A percentile compares a stretch with the other conserved stretches of the same genome.
Evolutionary conservation across 2,797 vertebrate species (phyloP).

Genomic region (Periophthalmus magnuspinnatus): DNA sequence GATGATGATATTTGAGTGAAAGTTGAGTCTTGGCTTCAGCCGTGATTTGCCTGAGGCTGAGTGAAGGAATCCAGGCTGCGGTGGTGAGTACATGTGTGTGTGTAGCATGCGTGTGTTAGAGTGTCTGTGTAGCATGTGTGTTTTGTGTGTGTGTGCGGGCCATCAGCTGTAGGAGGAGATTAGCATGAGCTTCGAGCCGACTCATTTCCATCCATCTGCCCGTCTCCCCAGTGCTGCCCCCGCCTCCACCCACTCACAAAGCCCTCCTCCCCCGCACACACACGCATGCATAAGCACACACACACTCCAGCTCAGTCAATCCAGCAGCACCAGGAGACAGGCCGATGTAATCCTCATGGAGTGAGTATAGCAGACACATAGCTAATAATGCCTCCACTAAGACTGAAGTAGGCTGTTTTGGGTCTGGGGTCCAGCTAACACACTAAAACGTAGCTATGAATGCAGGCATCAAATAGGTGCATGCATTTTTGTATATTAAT

Average conservation of each 20-base stretch:
- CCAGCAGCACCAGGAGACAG: conserved; percentile 14
- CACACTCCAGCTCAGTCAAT: conserved; percentile 9
- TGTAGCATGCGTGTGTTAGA: conserved; percentile 14
- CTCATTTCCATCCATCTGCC: conserved; percentile 77
- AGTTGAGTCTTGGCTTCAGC: neutral
- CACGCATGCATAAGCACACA: conserved; percentile 28
- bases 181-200: conserved; percentile 73
- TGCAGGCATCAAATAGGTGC: too few species aligned
- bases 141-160: conserved; percentile 71
- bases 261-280: conserved; percentile 1
- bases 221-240: conserved; percentile 67
- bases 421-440: too few species aligned
- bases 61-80: conserved; percentile 26
- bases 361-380: conserved; percentile 3
- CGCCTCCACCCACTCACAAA: conserved; percentile 22
- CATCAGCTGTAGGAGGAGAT: conserved; percentile 68
- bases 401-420: conserved; percentile 26
- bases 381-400: conserved; percentile 28
- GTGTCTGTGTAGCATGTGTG: conserved; percentile 27
- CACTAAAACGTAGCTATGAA: too few species aligned
- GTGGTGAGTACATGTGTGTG: conserved; percentile 29
- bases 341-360: neutral
- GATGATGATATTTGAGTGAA: conserved; percentile 10
- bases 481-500: too few species aligned
- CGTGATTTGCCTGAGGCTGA: neutral